Evolutionary conservation across 2,888 invertebrate genomes (phyloP).

Genomic region (Colletes collaris): DNA sequence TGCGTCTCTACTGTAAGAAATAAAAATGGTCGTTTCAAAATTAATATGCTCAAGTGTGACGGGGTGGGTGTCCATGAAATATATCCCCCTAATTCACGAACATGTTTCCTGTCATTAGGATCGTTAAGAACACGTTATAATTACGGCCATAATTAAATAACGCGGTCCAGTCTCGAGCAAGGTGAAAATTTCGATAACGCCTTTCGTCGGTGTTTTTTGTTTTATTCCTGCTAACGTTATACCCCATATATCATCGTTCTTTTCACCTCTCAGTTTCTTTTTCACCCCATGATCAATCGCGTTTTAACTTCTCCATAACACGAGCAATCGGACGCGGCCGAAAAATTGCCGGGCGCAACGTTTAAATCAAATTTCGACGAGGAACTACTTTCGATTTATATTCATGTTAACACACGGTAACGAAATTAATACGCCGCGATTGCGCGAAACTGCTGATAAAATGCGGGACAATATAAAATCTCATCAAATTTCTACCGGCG

Average conservation of each 20-base stretch:
- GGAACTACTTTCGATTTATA: slow-evolving; percentile 49
- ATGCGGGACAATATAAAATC: slow-evolving; percentile 48
- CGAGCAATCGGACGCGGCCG: slow-evolving; percentile 12
- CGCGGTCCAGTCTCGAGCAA: slow-evolving; percentile 21
- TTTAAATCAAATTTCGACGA: slow-evolving; percentile 39
- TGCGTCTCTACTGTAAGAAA: no score
- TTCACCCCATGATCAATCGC: neutral
- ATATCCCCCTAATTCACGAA: slow-evolving; percentile 24
- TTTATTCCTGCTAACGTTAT: slow-evolving; percentile 2
- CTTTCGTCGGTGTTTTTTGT: neutral
- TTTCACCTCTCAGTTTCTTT: neutral
- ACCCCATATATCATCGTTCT: neutral
- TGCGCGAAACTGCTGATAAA: slow-evolving; percentile 51
- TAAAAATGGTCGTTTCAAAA: no score
- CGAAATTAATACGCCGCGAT: slow-evolving; percentile 49
- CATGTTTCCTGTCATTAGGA: slow-evolving; percentile 32
- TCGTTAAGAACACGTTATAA: slow-evolving; percentile 27
- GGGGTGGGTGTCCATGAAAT: slow-evolving; percentile 5
- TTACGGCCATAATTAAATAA: slow-evolving; percentile 38
- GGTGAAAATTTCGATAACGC: neutral
- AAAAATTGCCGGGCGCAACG: slow-evolving; percentile 37
- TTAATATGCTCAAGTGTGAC: slow-evolving; percentile 4
- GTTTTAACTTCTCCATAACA: neutral
- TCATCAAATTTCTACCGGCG: slow-evolving; percentile 46
- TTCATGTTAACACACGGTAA: slow-evolving; percentile 45